A percentile compares a stretch with the other conserved stretches of the same genome.
phyloP scores from a whole-genome alignment of 2,888 invertebrate species.

The Melanargia galathea region DNA sequence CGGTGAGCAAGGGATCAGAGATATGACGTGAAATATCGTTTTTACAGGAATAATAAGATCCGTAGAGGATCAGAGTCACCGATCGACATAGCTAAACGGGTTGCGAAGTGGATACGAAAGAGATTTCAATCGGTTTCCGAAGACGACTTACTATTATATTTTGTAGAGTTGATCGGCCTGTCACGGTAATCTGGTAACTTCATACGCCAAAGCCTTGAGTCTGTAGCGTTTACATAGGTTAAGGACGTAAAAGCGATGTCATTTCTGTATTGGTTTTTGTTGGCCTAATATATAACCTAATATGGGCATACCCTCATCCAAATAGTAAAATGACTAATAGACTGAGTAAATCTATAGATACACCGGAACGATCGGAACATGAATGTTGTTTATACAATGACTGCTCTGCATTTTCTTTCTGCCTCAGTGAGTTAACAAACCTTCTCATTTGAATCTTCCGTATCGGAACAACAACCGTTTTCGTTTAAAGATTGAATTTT shows the following conservation, averaged over 20 bases:
- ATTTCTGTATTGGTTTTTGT: not conserved
- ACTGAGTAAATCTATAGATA: too few species aligned
- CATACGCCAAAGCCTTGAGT: not conserved
- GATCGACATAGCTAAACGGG: too few species aligned
- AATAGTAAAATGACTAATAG: too few species aligned
- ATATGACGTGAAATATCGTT: constrained; percentile 1
- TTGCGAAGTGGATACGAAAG: too few species aligned
- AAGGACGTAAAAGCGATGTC: not conserved
- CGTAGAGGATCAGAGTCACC: too few species aligned
- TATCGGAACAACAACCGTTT: not conserved
- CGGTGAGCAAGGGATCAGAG: constrained; percentile 1
- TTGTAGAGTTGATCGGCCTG: not conserved
- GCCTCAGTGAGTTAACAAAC: not conserved
- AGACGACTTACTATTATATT: too few species aligned
- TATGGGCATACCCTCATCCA: not conserved
- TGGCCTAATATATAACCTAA: not conserved
- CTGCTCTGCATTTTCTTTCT: not conserved
- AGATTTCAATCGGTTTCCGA: too few species aligned
- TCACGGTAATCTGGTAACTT: not conserved
- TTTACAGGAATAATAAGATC: too few species aligned
- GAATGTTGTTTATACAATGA: too few species aligned
- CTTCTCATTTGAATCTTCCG: not conserved
- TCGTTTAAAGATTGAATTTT: not conserved
- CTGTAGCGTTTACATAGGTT: not conserved
- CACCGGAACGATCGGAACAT: too few species aligned